A percentile compares a stretch with the other conserved stretches of the same genome.
phyloP scores from a whole-genome alignment of 2,888 invertebrate species.

The Zonitis immaculata region DNA sequence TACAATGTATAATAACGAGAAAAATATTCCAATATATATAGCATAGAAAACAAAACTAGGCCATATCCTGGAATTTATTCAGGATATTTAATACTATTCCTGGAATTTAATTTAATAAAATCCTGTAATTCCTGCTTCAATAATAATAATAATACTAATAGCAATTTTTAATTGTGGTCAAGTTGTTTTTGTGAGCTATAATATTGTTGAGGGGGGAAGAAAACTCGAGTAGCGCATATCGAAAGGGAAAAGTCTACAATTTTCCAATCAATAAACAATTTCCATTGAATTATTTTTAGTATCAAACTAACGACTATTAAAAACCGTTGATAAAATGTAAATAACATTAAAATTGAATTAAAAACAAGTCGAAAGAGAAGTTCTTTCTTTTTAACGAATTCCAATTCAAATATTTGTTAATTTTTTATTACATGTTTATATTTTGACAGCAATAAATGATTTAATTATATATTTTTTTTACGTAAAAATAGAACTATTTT shows the following conservation, averaged over 20 bases:
- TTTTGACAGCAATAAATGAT: neutral
- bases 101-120: neutral
- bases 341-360: neutral
- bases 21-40: neutral
- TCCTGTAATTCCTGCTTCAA: neutral
- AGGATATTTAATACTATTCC: neutral
- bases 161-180: no score
- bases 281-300: neutral
- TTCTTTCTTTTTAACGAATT: neutral
- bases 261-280: neutral
- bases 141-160: no score
- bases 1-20: no score
- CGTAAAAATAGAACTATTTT: no score
- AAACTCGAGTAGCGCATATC: no score
- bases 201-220: no score
- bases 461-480: neutral
- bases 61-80: neutral
- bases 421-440: neutral
- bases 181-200: no score
- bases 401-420: neutral
- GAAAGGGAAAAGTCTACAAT: no score
- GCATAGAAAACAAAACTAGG: neutral
- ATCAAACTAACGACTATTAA: neutral
- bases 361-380: neutral
- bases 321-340: neutral